Evolutionary conservation across 2,888 invertebrate genomes (phyloP), one percentile per base, ranked within the genome.

Genomic region (Biston betularia): DNA sequence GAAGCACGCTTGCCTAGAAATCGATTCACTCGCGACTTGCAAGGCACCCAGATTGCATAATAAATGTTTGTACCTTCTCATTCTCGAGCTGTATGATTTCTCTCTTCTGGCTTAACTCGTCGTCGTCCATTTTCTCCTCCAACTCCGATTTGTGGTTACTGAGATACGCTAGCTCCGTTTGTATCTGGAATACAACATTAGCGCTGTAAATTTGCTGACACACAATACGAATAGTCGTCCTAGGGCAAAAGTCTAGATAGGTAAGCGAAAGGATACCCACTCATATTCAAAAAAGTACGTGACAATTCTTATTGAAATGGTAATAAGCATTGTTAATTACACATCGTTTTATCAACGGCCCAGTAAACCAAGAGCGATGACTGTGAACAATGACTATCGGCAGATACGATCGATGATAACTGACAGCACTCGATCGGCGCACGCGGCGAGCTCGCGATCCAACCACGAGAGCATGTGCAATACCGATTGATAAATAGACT

Each of bases 141-240:
- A 97, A 90, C 81, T 97, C 96, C 73, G 96, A 95, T 89, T 96
- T 97, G 78, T 97, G 96, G 82, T 97, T 96, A 70, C 96, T 95
- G 65, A 97, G 94, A 80, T 97, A 96, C 45, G 97, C 97, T 69
- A 98, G 94, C 90, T 98, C 97, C 45, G 97, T 97, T 91, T 98
- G 97, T 71, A 95, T 94, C 95, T 95, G 87, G 10, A 89, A 86
- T 55, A 55, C 9, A 33, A 48, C 38, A 61, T 56, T 44, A 53
- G 59, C 11, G 14, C 24, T 15, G 44, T 65, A 45, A 42, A 52
- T 7, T 12, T 3, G 2, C 12, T 5, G 12, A 24, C 24, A 62
- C 44, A 44, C 44, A 44, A 38, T 6, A 38, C 38, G 6, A 9
- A 38, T 38, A 9, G 35, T 6, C 7, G 35, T 35, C 4, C 7